Base-by-base conservation (phyloP, 1,140 invertebrate genomes). In the Ostrea denselamellosa region DNA sequence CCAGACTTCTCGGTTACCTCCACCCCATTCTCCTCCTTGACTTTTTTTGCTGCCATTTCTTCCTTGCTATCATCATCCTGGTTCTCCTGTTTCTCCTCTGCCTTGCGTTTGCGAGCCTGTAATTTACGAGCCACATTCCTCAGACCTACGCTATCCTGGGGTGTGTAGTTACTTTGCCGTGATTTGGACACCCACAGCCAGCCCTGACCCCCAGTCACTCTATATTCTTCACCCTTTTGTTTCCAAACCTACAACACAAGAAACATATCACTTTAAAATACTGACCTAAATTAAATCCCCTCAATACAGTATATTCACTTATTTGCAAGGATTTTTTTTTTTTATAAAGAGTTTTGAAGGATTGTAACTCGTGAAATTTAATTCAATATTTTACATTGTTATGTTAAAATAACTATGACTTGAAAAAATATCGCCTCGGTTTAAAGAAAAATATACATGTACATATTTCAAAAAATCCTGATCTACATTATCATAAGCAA, bases 181-280 rank as follows among this genome's bases (percentile, higher is more conserved):
- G 93, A 93, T 22, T 86, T 53, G 0, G 97, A 97, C 52, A 98
- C 95, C 98, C 98, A 99, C 17, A 97, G 94, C 98, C 98, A 99
- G 9, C 98, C 98, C 96, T 98, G 98, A 91, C 98, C 97, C 0
- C 98, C 98, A 92, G 98, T 98, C 34, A 99, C 97, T 90, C 99
- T 96, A 94, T 99, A 99, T 93, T 99, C 98, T 95, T 99, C 99
- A 8, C 98, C 99, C 95, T 98, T 99, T 95, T 99, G 98, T 93
- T 99, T 99, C 97, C 98, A 95, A 17, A 95, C 93, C 94, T 95
- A 86, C 12, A 89, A 87, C 54, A 58, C 58, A 87, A 65, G 5
- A 44, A 5, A 44, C 5, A 44, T 44, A 44, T 44, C 34, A 44
- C 34, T 44, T 44, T 44, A 44, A 44, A 44, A 44, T 44, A 44